Conservation (phyloP, 2,888 invertebrate species). For the Crioceris asparagi region DNA sequence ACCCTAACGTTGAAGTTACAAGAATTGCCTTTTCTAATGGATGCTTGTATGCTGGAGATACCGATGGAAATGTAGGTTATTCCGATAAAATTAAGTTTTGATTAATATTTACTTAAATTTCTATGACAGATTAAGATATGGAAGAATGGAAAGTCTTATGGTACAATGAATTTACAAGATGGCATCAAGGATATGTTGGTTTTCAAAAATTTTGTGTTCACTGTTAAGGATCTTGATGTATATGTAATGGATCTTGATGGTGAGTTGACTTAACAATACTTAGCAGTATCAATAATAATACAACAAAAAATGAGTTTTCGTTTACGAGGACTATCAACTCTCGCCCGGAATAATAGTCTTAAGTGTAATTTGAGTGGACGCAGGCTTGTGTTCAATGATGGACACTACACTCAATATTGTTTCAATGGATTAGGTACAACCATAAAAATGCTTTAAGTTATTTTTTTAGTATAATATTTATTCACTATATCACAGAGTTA, state of each 20-base stretch:
- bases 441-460: no score
- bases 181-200: constrained; percentile 52
- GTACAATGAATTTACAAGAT: constrained; percentile 37
- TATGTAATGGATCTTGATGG: constrained; percentile 48
- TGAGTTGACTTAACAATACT: constrained; percentile 9
- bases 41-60: constrained; percentile 49
- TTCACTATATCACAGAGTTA: no score
- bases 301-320: no score
- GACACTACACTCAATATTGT: no score
- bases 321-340: no score
- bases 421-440: no score
- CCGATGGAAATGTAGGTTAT: constrained; percentile 50
- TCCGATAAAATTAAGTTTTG: not conserved
- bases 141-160: constrained; percentile 42
- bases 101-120: not conserved
- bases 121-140: constrained; percentile 44
- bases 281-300: no score
- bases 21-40: constrained; percentile 34
- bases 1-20: constrained; percentile 39
- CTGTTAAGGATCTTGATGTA: constrained; percentile 51
- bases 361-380: no score
- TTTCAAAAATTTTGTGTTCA: constrained; percentile 45
- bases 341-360: no score
- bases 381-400: no score
- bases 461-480: no score